Evolutionary conservation across 30 jellyfish, hydroid and myxozoan genomes (phyloP).

Genomic region (Cassiopea andromeda): DNA sequence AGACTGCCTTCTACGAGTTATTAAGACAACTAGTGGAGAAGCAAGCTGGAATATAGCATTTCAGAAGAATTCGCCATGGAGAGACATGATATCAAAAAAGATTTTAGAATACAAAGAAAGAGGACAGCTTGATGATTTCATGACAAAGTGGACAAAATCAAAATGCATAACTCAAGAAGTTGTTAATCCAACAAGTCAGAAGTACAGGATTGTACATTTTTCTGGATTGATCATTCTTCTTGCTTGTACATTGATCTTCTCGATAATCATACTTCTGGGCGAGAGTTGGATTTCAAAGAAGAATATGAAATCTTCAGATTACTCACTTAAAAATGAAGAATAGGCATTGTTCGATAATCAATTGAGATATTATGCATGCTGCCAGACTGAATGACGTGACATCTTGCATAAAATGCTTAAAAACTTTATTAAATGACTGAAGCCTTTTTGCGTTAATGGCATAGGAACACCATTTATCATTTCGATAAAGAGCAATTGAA

Average conservation of each 20-base stretch:
- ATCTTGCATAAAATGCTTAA: too few relatives aligned
- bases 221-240: slow-evolving; percentile 16
- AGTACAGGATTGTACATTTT: background rate
- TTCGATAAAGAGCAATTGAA: too few relatives aligned
- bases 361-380: too few relatives aligned
- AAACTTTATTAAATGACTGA: too few relatives aligned
- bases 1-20: slow-evolving; percentile 15
- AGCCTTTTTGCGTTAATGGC: too few relatives aligned
- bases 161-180: slow-evolving; percentile 10
- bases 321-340: background rate
- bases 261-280: slow-evolving; percentile 10
- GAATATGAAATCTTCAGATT: background rate
- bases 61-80: slow-evolving; percentile 41
- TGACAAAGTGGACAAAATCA: slow-evolving; percentile 16
- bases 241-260: background rate
- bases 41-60: slow-evolving; percentile 39
- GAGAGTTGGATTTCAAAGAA: background rate
- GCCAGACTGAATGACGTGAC: too few relatives aligned
- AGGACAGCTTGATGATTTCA: background rate
- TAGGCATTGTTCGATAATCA: too few relatives aligned
- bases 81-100: slow-evolving; percentile 18
- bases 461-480: too few relatives aligned
- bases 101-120: slow-evolving; percentile 30
- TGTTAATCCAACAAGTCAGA: background rate
- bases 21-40: slow-evolving; percentile 7